Base-by-base conservation (phyloP, 2,113 vertebrate species). In the Opisthocomus hoazin region DNA sequence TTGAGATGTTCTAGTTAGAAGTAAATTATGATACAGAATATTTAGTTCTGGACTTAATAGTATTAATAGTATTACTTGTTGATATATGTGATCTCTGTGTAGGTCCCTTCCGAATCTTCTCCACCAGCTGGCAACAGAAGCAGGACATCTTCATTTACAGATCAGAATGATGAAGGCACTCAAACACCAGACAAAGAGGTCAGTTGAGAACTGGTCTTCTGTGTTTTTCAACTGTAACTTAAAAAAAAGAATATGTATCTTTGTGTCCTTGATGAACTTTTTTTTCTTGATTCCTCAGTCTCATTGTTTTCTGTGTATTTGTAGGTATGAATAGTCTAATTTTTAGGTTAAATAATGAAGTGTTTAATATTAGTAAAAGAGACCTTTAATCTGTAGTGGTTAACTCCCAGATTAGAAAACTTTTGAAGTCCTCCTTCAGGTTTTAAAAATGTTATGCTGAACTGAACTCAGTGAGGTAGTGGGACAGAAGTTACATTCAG, bases 101-200 rank as follows among this genome's bases (percentile, higher is more conserved):
- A 98, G 98, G 93, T 76, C 43, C 43, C 91, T 66, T 94, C 95
- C 60, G 97, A 29, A n/a, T 87, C 82, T 54, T 80, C 95, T 88
- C 56, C 94, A 43, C 71, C 97, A 84, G 11, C 83, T 73, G 94
- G 46, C 71, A 77, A 54, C 74, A 97, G 97, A 84, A 98, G 93
- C 58, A 97, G 97, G 53, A 88, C 96, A 7, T 97, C 98, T 95
- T 98, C 98, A 0, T 96, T 97, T 61, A 93, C 98, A 39, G 97
- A 98, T 68, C 97, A 97, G 39, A 97, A 97, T 41, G 98, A 99
- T 91, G 98, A 98, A 89, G 90, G 93, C 70, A 94, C 95, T 34
- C 95, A 92, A 77, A 95, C 97, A 84, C 98, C 98, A 68, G 98
- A 99, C 89, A 98, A 98, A 98, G 99, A 99, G 99, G 99, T 99